Conservation (phyloP, 2,113 vertebrate genomes). For the Ovibos moschatus region DNA sequence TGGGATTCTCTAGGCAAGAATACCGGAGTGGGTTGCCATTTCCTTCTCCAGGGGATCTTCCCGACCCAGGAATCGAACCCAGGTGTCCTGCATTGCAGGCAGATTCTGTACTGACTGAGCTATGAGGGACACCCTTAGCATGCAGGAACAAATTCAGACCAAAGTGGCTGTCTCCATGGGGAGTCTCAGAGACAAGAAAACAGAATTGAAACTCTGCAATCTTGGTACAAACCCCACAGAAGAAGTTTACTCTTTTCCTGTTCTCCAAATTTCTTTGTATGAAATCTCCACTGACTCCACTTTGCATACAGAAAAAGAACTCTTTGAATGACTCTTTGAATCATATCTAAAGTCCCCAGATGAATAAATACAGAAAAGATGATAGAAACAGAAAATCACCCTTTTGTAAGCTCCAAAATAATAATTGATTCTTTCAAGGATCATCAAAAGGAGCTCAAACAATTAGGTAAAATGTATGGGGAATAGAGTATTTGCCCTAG, state of each 20-base stretch:
- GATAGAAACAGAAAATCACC: neutral
- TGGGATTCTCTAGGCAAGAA: neutral
- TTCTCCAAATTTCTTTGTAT: neutral
- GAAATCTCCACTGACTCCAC: neutral
- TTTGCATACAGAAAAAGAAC: neutral
- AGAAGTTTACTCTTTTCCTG: neutral
- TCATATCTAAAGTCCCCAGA: neutral
- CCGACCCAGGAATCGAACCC: fast-evolving
- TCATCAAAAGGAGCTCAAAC: neutral
- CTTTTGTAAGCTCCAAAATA: neutral
- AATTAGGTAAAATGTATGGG: neutral
- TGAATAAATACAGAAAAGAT: neutral
- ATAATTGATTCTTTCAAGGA: neutral
- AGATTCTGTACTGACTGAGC: neutral
- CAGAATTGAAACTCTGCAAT: neutral
- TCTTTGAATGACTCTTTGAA: neutral
- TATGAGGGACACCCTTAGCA: neutral
- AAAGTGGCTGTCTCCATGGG: neutral
- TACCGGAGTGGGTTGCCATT: neutral
- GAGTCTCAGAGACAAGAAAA: neutral
- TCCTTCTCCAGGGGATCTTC: neutral
- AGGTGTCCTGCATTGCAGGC: neutral
- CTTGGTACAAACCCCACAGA: neutral
- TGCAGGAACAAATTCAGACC: neutral
- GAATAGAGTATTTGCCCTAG: neutral